Percentiles rank a stretch among this genome's conserved stretches.
These are phyloP conservation scores for Phenganax marumi DNA, from an alignment of 92 coral and sea anemone genomes.

Conservation along the genomic window DNA sequence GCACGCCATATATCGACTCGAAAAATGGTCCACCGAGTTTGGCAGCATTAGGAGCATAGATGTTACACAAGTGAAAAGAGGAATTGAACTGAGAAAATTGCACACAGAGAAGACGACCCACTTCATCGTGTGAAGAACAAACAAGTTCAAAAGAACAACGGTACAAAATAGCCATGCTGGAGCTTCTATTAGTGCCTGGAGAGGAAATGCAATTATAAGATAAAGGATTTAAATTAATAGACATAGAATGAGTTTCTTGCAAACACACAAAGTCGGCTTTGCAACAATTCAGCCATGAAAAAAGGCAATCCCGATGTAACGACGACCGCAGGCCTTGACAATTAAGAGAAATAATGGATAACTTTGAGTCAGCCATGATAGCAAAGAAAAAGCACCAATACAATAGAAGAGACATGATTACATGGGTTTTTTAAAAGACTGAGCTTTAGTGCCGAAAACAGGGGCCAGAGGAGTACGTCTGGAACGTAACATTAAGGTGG, in stretches of 20 bases:
- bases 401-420: too few relatives aligned
- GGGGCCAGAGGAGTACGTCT: too few relatives aligned
- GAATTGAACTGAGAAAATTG: background rate
- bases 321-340: conserved; percentile 16
- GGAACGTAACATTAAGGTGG: too few relatives aligned
- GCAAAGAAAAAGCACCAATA: too few relatives aligned
- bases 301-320: background rate
- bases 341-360: background rate
- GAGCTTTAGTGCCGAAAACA: too few relatives aligned
- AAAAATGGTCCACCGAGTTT: background rate
- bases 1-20: background rate
- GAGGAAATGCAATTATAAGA: conserved; percentile 3
- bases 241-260: conserved; percentile 36
- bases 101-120: background rate
- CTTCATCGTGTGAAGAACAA: background rate
- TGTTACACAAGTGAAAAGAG: background rate
- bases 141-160: background rate
- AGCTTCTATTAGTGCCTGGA: conserved; percentile 13
- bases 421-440: too few relatives aligned
- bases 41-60: conserved; percentile 26
- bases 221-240: background rate
- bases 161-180: conserved; percentile 27
- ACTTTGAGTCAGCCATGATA: background rate
- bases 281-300: conserved; percentile 34
- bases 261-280: conserved; percentile 20